Base-by-base conservation (phyloP, 2,113 vertebrate species). In the Furnarius figulus region DNA sequence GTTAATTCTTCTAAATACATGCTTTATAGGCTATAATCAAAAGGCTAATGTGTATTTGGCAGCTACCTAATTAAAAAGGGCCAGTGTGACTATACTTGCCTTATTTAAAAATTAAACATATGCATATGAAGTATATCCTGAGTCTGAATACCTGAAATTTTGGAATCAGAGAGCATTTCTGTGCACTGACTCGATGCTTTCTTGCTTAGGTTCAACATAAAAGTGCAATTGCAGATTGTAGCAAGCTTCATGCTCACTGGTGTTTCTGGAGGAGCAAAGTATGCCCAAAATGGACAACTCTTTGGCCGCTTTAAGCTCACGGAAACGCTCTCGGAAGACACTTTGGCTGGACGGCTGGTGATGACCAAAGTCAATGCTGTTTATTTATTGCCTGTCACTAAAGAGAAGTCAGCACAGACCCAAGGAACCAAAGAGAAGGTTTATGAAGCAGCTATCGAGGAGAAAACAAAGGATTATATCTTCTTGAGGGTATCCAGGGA, bases 291-390 rank as follows among this genome's bases (percentile, higher is more conserved):
- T 52, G 99, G 99, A 94, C 99, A 99, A 90, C 98, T 99, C 52
- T 99, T 99, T 95, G 99, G 99, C 84, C 99, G 99, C 95, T 99
- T 99, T 97, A 99, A 99, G 96, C 98, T 99, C 96, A 99, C 99
- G 8, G 99, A 99, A 98, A 99, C 99, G 5, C 99, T 99, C 93
- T 99, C 99, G 24, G 99, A 99, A 98, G 99, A 99, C 97, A 99
- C 99, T 65, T 98, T 99, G 98, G 99, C 99, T 58, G 99, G 99
- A 82, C 98, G 99, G 89, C 98, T 99, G 91, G 99, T 99, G 93
- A 99, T 99, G 99, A 99, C 99, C 98, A 99, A 99, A 99, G 99
- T 99, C 94, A 99, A 99, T 96, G 99, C 99, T 83, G 99, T 99
- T 94, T 98, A 99, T 96, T 97, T 99, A 98, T 98, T 99, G 94